Evolutionary conservation across 2,797 vertebrate genomes (phyloP), one percentile per base, ranked within the genome.

Genomic region (Centroberyx gerrardi): DNA sequence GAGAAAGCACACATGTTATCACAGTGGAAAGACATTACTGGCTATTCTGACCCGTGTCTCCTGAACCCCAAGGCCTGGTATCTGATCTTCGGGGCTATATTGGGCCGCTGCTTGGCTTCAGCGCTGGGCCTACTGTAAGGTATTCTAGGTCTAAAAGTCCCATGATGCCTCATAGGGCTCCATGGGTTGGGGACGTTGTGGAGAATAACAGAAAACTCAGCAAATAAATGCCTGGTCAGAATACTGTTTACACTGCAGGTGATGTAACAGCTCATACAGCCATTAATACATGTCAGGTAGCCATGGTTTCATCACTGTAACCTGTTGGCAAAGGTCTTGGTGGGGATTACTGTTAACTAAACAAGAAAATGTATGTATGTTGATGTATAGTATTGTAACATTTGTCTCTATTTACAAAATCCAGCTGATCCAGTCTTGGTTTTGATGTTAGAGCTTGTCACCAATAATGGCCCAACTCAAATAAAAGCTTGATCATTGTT

Each of bases 1-100:
- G 88, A 77, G 76, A 78, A 74, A 85, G 75, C 75, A 42, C 81
- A 87, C 70, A 51, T 82, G 75, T 17, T 60, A 49, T 76, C 65
- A 60, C 56, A 75, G 78, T 77, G 74, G 78, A 87, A 76, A 74
- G 68, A 80, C 68, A 76, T 81, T 12, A 85, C 13, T 70, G 83
- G 73, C 80, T 80, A 79, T 60, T 48, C 63, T 77, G 77, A 62
- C 73, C 81, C 42, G 59, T 72, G 70, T 83, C 77, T 75, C 61
- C 79, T 84, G 88, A 85, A 85, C 85, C 74, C 80, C 17, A 8
- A 44, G 48, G 51, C 74, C 87, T 88, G 90, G 69, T 83, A 93
- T 91, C 78, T 90, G 89, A 92, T 93, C 83, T 90, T 73, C 58
- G 68, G 55, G 65, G 67, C 88, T 93, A 93, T 88, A 91, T 91